Evolutionary conservation across 2,797 vertebrate species (phyloP).

Genomic region (Eulemur coronatus): DNA sequence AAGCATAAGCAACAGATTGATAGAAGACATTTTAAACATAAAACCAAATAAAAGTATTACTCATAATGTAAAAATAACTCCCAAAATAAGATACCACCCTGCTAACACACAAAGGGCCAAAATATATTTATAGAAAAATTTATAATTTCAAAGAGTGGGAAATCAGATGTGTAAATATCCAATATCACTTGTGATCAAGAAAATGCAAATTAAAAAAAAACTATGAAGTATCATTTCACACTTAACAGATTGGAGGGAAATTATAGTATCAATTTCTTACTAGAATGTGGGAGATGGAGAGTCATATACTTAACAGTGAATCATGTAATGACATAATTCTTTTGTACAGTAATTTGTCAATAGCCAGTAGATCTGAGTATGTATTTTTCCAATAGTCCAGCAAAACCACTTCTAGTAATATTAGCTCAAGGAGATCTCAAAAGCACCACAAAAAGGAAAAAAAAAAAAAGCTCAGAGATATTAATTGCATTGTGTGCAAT

Average conservation of each 20-base stretch:
- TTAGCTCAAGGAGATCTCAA: neutral
- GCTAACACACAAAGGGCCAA: neutral
- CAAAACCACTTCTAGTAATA: neutral
- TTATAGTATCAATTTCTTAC: neutral
- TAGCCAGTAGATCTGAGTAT: neutral
- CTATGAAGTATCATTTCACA: neutral
- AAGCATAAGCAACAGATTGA: neutral
- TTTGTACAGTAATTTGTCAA: neutral
- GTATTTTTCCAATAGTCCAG: neutral
- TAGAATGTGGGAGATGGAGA: neutral
- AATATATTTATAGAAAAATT: neutral
- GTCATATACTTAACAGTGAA: neutral
- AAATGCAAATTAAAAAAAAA: slow-evolving; percentile 13
- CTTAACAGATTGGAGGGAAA: neutral
- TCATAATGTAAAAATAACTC: neutral
- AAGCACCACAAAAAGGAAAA: neutral
- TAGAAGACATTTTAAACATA: neutral
- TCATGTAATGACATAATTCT: neutral
- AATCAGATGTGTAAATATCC: neutral
- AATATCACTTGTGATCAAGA: neutral
- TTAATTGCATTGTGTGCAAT: neutral
- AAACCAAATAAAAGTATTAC: neutral
- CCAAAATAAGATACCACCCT: neutral
- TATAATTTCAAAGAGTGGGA: neutral
- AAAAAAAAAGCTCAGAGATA: neutral